A percentile compares a stretch with the other conserved stretches of the same genome.
Evolutionary conservation across 2,888 invertebrate genomes (phyloP).

Genomic region (Augiades crinisus): DNA sequence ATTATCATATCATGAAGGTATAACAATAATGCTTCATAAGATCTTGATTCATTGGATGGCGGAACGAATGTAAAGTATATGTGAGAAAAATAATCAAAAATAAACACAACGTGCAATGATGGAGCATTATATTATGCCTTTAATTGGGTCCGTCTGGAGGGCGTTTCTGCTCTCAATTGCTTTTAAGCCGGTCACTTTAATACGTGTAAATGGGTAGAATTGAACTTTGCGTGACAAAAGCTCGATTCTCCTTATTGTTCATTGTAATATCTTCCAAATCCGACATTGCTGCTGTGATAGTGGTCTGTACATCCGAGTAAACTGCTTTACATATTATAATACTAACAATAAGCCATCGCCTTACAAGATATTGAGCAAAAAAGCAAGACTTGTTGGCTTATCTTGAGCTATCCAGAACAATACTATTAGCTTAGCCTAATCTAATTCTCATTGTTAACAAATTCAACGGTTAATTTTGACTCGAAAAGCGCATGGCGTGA

Average conservation of each 20-base stretch:
- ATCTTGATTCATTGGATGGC: too few species aligned
- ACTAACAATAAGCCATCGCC: constrained; percentile 1
- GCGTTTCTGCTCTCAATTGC: not conserved
- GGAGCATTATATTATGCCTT: not conserved
- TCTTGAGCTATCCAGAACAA: not conserved
- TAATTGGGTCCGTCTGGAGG: not conserved
- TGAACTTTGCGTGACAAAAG: too few species aligned
- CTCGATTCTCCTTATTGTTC: too few species aligned
- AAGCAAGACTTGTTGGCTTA: not conserved
- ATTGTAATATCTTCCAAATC: too few species aligned
- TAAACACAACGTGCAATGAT: not conserved
- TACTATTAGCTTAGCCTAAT: not conserved
- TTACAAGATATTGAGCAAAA: not conserved
- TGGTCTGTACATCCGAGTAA: constrained; percentile 17
- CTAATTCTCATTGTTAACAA: not conserved
- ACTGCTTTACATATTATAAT: constrained; percentile 10
- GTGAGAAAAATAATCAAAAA: not conserved
- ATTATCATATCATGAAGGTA: not conserved
- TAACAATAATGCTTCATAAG: too few species aligned
- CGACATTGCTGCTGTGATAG: not conserved
- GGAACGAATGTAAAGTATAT: too few species aligned
- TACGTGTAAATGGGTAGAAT: too few species aligned
- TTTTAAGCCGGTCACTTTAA: not conserved
- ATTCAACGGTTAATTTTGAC: not conserved
- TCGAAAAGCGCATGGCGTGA: not conserved